These are phyloP conservation scores for Phalanger gymnotis DNA, from an alignment of 2,797 vertebrate species.

Conservation along the genomic window DNA sequence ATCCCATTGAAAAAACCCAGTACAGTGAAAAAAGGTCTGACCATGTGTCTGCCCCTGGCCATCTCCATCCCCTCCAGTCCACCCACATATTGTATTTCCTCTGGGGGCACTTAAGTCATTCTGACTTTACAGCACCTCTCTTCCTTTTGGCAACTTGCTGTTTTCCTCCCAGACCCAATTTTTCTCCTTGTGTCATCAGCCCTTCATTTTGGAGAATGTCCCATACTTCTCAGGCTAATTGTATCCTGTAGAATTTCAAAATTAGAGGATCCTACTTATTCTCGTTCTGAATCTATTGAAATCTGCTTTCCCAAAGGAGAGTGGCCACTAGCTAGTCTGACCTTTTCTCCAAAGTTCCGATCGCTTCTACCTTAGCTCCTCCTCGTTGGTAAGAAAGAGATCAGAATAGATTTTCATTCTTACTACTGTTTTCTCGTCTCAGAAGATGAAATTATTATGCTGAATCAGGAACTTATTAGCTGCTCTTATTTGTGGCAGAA, in stretches of 20 bases:
- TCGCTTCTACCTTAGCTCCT: background rate
- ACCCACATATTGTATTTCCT: background rate
- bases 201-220: background rate
- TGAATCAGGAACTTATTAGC: background rate
- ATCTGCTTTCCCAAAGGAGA: background rate
- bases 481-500: background rate
- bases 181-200: background rate
- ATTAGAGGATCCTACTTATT: background rate
- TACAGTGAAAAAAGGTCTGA: background rate
- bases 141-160: background rate
- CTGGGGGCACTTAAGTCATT: background rate
- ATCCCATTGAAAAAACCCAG: background rate
- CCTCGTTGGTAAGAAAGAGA: background rate
- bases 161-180: background rate
- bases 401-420: background rate
- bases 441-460: background rate
- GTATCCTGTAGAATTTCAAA: background rate
- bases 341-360: background rate
- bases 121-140: background rate
- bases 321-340: background rate
- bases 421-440: background rate
- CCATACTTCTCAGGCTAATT: background rate
- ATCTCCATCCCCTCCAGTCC: too few relatives aligned
- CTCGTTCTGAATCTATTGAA: background rate
- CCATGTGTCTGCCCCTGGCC: fast-evolving